Evolutionary conservation across 2,888 invertebrate genomes (phyloP).

Genomic region (Drosophila ezoana): DNA sequence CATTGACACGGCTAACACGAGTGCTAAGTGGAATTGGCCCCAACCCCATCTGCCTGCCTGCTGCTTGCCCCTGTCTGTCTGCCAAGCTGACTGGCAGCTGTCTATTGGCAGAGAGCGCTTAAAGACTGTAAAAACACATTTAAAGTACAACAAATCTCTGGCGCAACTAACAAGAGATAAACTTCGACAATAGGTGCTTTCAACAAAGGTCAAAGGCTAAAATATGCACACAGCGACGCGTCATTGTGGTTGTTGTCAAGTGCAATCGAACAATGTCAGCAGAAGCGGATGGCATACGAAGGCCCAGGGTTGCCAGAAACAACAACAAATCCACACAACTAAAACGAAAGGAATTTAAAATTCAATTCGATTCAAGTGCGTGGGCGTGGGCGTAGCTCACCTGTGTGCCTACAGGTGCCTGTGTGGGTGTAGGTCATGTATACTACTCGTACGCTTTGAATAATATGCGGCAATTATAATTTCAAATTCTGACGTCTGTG

Average conservation of each 20-base stretch:
- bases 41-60: neutral
- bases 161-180: neutral
- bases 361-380: constrained; percentile 68
- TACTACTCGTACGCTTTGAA: constrained; percentile 58
- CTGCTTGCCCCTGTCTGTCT: constrained; percentile 2
- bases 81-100: constrained; percentile 38
- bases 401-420: constrained; percentile 13
- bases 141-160: constrained; percentile 10
- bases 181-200: constrained; percentile 5
- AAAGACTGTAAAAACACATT: constrained; percentile 28
- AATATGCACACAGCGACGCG: constrained; percentile 49
- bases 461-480: constrained; percentile 78
- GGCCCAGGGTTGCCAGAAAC: constrained; percentile 32
- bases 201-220: constrained; percentile 61
- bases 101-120: constrained; percentile 31
- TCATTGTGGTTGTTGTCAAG: constrained; percentile 51
- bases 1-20: constrained; percentile 53
- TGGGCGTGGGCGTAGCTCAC: constrained; percentile 32
- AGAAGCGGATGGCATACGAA: constrained; percentile 7
- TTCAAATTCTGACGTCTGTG: constrained; percentile 77
- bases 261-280: constrained; percentile 68
- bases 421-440: constrained; percentile 73
- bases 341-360: constrained; percentile 54
- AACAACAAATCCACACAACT: constrained; percentile 29
- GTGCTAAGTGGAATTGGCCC: constrained; percentile 34